Base-by-base conservation (phyloP, 1,140 invertebrate species). In the Protaetia brevitarsis region DNA sequence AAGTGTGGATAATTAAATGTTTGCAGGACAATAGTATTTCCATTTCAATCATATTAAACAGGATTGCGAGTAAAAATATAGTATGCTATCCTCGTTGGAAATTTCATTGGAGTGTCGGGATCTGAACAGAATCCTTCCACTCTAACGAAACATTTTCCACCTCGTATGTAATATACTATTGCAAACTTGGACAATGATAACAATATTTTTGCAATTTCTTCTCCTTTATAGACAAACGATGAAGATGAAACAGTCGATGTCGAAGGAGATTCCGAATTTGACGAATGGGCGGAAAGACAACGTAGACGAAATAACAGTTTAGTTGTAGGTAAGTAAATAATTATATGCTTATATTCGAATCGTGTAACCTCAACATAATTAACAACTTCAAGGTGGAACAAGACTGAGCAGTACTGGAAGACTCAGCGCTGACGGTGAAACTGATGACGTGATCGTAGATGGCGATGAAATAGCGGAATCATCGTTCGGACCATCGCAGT, bases 371-470 rank as follows among this genome's bases (percentile, higher is more conserved):
- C 28, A 3, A 45, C 45, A n/a, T 45, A 62, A n/a, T n/a, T n/a
- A 27, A n/a, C n/a, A n/a, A 8, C 31, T 65, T 26, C 1, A 2
- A 59, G 67, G 10, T 13, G 70, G 23, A 70, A 68, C 57, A 64
- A 62, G 64, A 66, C 68, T 56, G 56, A 74, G 68, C 51, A 75
- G 72, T 51, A 73, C 74, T 3, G 67, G 63, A 21, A 67, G 69
- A 68, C 41, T 70, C 2, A 71, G 64, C 29, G 68, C 71, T 8
- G 71, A 73, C 19, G 65, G 66, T 0, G 74, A 77, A 58, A 86
- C 88, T 66, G 84, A 85, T 34, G 89, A 91, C 71, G 79, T 92
- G 28, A 87, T 90, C 68, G 89, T 91, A 1, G 89, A 91, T 74
- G 89, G 87, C 0, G 89, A 91, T 78, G 89, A 90, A 66, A 82